Percentiles rank a stretch among this genome's conserved stretches.
Evolutionary conservation across 2,888 invertebrate species (phyloP).

Genomic region (Pherbina coryleti): DNA sequence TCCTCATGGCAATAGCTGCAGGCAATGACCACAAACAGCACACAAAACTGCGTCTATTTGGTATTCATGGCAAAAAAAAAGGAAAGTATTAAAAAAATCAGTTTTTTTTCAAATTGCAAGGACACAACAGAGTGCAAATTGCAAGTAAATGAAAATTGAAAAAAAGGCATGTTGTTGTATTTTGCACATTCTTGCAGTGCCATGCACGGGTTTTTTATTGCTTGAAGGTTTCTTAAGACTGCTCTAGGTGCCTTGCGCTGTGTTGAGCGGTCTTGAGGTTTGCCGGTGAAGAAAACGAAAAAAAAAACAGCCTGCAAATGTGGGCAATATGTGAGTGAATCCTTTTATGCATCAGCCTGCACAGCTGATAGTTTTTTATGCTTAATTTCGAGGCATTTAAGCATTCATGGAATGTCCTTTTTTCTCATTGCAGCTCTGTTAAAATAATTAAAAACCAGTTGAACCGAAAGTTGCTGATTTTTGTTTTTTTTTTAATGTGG

Average conservation of each 20-base stretch:
- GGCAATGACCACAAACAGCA: constrained; percentile 32
- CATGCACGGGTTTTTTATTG: too few relatives aligned
- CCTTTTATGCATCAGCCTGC: too few relatives aligned
- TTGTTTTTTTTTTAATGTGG: not conserved
- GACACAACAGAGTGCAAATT: constrained; percentile 1
- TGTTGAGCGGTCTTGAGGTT: not conserved
- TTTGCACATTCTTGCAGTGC: too few relatives aligned
- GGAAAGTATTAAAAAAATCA: not conserved
- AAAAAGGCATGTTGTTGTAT: not conserved
- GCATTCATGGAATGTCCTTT: not conserved
- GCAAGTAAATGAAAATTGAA: not conserved
- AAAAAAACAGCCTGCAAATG: too few relatives aligned
- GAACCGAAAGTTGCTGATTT: not conserved
- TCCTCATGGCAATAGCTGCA: not conserved
- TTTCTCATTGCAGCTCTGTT: not conserved
- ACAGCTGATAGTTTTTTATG: constrained; percentile 5
- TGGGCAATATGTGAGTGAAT: too few relatives aligned
- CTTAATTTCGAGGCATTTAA: not conserved
- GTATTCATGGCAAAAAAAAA: constrained; percentile 3
- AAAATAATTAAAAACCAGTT: constrained; percentile 34
- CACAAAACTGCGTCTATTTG: constrained; percentile 25
- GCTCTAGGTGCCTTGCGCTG: not conserved
- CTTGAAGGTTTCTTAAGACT: too few relatives aligned
- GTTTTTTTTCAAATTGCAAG: not conserved
- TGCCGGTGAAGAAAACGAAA: not conserved